Evolutionary conservation across 2,113 vertebrate genomes (phyloP), one percentile per base, ranked within the genome.

Genomic region (Phalacrocorax pelagicus): DNA sequence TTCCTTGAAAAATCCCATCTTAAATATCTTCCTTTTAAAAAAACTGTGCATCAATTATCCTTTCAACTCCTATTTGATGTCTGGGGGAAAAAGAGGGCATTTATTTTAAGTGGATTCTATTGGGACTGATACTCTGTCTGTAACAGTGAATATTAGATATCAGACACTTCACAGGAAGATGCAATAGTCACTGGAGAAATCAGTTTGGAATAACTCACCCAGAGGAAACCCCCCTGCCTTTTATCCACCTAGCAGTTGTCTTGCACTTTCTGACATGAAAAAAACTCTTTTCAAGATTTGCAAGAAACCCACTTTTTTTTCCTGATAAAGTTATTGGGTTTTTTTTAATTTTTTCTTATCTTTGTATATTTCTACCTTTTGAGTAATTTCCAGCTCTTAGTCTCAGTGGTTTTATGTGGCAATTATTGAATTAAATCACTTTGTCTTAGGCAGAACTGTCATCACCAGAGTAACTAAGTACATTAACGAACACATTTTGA

Each of bases 341-440:
- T 32, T 5, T 54, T 20, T 4, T 47, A 17, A 5, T 21, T 79
- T 49, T 57, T 63, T 49, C 5, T 10, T 11, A 17, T 38, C 26
- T 34, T 9, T 16, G 8, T 15, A 7, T 72, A 42, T 80, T 71
- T 70, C 7, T 49, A 58, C 6, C 5, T 81, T 77, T 34, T 46
- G 18, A 73, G 6, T n/a, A 77, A 80, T 83, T 91, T 91, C 22
- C 44, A 69, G 2, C 6, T 82, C 54, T 61, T 80, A 22, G 27
- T 88, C 90, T 94, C 81, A 36, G 26, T 63, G 55, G 66, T 51
- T 81, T 70, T 88, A 59, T 74, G 42, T 70, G 69, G 14, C n/a
- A 95, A 93, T 91, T 75, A 96, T 23, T 54, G 58, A 90, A 96
- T 88, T 93, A 77, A 73, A 91, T 95, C 21, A 5, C 55, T 74